A percentile compares a stretch with the other conserved stretches of the same genome.
Evolutionary conservation across 2,888 invertebrate genomes (phyloP).

Genomic region (Helobdella robusta): DNA sequence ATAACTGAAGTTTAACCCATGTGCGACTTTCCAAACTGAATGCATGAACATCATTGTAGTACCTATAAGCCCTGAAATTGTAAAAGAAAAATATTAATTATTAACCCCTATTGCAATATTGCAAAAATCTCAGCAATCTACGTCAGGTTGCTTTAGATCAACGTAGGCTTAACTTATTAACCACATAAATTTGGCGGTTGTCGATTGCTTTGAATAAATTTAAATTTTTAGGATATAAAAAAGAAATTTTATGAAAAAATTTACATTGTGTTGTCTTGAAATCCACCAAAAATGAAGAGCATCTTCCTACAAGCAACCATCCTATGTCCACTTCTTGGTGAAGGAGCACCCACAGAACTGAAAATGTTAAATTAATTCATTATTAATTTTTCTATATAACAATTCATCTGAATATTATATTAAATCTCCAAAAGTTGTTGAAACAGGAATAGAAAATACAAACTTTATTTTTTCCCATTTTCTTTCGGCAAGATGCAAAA

Average conservation of each 20-base stretch:
- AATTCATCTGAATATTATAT: not conserved
- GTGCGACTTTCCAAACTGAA: constrained; percentile 70
- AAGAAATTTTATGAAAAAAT: no score
- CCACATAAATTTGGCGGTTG: no score
- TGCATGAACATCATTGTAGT: constrained; percentile 73
- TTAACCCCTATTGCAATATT: no score
- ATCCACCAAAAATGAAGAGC: constrained; percentile 79
- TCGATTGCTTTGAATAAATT: no score
- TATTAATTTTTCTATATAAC: not conserved
- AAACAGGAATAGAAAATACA: not conserved
- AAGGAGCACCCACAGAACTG: constrained; percentile 64
- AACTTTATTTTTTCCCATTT: constrained; percentile 73
- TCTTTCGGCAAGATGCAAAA: constrained; percentile 60
- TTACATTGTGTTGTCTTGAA: constrained; percentile 64
- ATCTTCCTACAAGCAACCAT: constrained; percentile 72
- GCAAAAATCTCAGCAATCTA: no score
- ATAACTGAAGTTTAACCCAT: constrained; percentile 65
- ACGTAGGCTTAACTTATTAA: no score
- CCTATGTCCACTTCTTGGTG: constrained; percentile 76
- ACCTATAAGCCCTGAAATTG: constrained; percentile 45
- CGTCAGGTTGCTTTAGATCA: no score
- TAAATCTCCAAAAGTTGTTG: not conserved
- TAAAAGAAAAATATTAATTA: no score
- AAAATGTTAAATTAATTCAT: no score
- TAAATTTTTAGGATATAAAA: no score